A percentile compares a stretch with the other conserved stretches of the same genome.
phyloP scores from a whole-genome alignment of 2,888 invertebrate species.

The Petrolisthes manimaculis region DNA sequence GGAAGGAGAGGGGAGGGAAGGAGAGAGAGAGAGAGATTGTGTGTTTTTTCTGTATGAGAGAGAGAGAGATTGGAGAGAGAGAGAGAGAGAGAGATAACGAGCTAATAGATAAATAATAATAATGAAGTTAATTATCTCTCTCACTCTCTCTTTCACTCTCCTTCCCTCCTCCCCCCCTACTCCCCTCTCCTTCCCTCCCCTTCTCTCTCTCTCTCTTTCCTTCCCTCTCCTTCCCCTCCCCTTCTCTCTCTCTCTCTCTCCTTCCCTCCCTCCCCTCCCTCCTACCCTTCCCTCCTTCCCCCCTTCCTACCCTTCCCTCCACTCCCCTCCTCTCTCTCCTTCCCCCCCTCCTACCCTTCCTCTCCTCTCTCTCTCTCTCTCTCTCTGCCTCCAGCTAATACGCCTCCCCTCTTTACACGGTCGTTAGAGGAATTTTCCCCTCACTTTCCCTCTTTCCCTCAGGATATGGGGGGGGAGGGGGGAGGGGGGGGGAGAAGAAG shows the following conservation, averaged over 20 bases:
- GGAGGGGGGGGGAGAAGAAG: background rate
- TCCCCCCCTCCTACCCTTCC: background rate
- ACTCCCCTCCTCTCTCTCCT: background rate
- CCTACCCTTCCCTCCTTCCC: background rate
- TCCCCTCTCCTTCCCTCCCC: no score
- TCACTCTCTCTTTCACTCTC: background rate
- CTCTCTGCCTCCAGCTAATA: background rate
- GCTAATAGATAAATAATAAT: no score
- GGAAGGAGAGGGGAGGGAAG: no score
- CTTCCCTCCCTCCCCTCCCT: background rate
- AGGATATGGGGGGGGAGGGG: background rate
- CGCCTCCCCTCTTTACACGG: background rate
- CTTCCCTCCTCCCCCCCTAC: no score
- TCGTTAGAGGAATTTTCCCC: background rate
- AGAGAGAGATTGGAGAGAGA: no score
- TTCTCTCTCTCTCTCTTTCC: background rate
- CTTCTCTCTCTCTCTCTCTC: slow-evolving; percentile 11
- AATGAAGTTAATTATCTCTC: no score
- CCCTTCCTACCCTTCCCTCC: background rate
- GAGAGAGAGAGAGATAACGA: no score
- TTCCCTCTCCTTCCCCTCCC: background rate
- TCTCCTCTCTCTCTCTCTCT: background rate
- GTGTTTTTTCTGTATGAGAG: no score
- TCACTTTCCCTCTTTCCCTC: background rate
- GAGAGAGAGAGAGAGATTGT: no score